These are phyloP conservation scores for Drosophila lacteicornis DNA, from an alignment of 1,140 invertebrate species.

Conservation along the genomic window DNA sequence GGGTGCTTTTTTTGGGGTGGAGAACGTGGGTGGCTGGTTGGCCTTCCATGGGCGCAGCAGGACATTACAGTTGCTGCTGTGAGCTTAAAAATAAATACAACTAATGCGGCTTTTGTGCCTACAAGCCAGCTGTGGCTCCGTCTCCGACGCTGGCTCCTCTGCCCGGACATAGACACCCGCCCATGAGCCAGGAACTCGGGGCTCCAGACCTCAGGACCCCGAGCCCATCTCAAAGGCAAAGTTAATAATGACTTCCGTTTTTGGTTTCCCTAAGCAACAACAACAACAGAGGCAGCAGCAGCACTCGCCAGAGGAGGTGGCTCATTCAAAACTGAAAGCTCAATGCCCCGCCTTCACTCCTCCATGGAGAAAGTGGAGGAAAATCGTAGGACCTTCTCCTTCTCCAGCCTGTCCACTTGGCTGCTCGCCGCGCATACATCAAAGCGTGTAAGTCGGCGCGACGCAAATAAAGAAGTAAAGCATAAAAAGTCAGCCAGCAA, in stretches of 20 bases:
- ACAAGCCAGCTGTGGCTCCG: slow-evolving; percentile 79
- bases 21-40: not conserved
- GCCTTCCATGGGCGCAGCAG: slow-evolving; percentile 42
- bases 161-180: slow-evolving; percentile 57
- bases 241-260: slow-evolving; percentile 83
- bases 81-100: slow-evolving; percentile 83
- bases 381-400: slow-evolving; percentile 8
- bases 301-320: slow-evolving; percentile 8
- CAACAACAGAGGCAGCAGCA: slow-evolving; percentile 16
- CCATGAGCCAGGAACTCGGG: slow-evolving; percentile 23
- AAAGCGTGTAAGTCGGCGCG: slow-evolving; percentile 76
- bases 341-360: slow-evolving; percentile 15
- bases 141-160: slow-evolving; percentile 56
- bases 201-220: slow-evolving; percentile 13
- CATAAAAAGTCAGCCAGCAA: slow-evolving; percentile 72
- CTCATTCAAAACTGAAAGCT: slow-evolving; percentile 63
- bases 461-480: slow-evolving; percentile 78
- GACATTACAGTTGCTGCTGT: slow-evolving; percentile 71
- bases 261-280: slow-evolving; percentile 80
- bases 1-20: slow-evolving; percentile 1
- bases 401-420: slow-evolving; percentile 62
- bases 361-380: slow-evolving; percentile 20
- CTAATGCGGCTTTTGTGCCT: slow-evolving; percentile 83
- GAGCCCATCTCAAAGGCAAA: slow-evolving; percentile 71
- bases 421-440: slow-evolving; percentile 76